phyloP scores from a whole-genome alignment of 2,888 invertebrate species.

The Liopterus haemorrhoidalis region DNA sequence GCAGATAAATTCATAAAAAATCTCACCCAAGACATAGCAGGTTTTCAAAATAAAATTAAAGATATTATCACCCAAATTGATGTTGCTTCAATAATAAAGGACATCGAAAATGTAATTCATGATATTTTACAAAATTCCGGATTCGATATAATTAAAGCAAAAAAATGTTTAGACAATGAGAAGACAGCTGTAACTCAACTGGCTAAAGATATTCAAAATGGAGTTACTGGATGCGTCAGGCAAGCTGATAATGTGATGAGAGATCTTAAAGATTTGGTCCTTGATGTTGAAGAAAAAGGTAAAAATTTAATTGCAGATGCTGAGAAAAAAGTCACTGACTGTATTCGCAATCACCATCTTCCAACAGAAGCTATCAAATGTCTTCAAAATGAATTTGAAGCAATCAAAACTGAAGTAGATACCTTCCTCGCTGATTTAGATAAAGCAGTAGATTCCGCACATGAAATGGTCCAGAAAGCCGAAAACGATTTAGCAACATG shows the following conservation, averaged over 20 bases:
- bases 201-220: neutral
- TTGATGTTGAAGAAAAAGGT: neutral
- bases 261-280: neutral
- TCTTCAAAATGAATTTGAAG: constrained; percentile 1
- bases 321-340: neutral
- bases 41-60: constrained; percentile 10
- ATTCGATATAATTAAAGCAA: constrained; percentile 7
- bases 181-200: constrained; percentile 3
- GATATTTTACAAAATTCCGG: constrained; percentile 8
- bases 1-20: neutral
- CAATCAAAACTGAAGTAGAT: constrained; percentile 2
- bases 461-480: neutral
- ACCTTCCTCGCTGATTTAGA: neutral
- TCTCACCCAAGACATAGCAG: constrained; percentile 4
- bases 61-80: constrained; percentile 12
- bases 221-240: neutral
- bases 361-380: neutral
- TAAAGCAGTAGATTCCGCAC: constrained; percentile 1
- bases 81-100: neutral
- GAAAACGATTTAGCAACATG: neutral
- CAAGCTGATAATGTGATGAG: neutral
- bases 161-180: constrained; percentile 7
- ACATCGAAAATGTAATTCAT: constrained; percentile 9
- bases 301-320: neutral
- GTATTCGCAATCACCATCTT: neutral